phyloP scores from a whole-genome alignment of 2,113 vertebrate species.

The Bombycilla garrulus region DNA sequence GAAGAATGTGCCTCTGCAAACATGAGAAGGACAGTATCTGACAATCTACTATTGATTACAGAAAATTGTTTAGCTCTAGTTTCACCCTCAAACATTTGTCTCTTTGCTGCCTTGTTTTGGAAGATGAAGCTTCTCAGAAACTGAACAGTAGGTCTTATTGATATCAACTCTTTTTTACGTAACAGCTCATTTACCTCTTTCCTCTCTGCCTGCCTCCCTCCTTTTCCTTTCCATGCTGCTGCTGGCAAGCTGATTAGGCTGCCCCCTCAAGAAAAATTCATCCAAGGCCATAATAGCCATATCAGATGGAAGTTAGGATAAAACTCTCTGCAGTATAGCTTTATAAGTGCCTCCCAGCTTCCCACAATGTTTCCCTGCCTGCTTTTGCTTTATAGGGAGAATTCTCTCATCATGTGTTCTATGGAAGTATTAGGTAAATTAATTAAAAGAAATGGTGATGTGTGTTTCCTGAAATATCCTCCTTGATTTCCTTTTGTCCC shows the following conservation, averaged over 20 bases:
- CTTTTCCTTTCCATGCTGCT: not conserved
- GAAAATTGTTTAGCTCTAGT: conserved; percentile 49
- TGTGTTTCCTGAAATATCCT: conserved; percentile 15
- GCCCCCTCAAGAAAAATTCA: conserved; percentile 60
- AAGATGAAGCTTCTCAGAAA: conserved; percentile 42
- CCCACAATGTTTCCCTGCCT: conserved; percentile 16
- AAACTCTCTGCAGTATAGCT: not conserved
- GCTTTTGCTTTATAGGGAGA: not conserved
- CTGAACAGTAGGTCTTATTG: conserved; percentile 37
- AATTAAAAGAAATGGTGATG: conserved; percentile 13
- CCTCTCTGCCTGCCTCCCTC: not conserved
- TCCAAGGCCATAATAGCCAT: conserved; percentile 22
- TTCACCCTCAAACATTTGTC: conserved; percentile 30
- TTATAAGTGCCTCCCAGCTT: conserved; percentile 20
- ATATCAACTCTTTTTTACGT: conserved; percentile 33
- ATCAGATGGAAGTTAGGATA: conserved; percentile 57
- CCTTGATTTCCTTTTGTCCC: not conserved
- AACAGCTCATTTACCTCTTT: conserved; percentile 43
- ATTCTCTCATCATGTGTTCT: conserved; percentile 1
- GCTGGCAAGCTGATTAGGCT: conserved; percentile 62
- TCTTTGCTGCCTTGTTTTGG: conserved; percentile 41
- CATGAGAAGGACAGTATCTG: not conserved
- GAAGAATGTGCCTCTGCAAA: conserved; percentile 28
- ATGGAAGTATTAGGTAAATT: not conserved
- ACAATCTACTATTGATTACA: conserved; percentile 29